Conservation (phyloP, 2,113 vertebrate species). For the Gnathonemus echidnorhynchus region DNA sequence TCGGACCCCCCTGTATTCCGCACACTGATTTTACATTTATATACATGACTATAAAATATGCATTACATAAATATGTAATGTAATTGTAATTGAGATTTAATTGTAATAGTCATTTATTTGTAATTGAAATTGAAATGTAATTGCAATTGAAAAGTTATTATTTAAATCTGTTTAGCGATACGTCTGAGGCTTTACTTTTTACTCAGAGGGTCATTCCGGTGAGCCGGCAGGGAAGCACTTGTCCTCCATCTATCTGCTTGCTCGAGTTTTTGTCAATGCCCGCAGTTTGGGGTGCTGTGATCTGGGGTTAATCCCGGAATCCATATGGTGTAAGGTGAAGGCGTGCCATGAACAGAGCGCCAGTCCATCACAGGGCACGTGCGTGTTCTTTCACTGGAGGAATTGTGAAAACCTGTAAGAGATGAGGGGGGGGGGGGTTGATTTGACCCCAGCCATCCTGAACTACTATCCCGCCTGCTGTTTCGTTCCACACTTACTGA, state of each 20-base stretch:
- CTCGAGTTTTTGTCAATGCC: neutral
- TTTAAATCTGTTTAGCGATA: neutral
- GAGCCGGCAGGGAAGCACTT: neutral
- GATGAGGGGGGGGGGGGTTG: neutral
- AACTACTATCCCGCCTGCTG: neutral
- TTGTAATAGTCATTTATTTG: neutral
- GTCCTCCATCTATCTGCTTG: neutral
- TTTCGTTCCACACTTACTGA: conserved; percentile 12
- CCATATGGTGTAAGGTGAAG: neutral
- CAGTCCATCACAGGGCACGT: conserved; percentile 42
- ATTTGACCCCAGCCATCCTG: neutral
- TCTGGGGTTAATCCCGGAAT: neutral
- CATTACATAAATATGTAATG: neutral
- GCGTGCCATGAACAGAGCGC: neutral
- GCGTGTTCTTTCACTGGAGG: conserved; percentile 20
- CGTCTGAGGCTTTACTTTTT: neutral
- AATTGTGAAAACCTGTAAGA: neutral
- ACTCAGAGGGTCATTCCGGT: neutral
- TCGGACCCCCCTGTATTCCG: no score
- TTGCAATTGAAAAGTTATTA: neutral
- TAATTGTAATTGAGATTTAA: neutral
- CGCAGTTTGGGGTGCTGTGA: neutral
- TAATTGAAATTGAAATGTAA: neutral
- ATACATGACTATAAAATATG: neutral
- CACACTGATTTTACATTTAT: neutral